A percentile compares a stretch with the other conserved stretches of the same genome.
These are phyloP conservation scores for Moxostoma hubbsi DNA, from an alignment of 2,797 vertebrate species.

Conservation along the genomic window DNA sequence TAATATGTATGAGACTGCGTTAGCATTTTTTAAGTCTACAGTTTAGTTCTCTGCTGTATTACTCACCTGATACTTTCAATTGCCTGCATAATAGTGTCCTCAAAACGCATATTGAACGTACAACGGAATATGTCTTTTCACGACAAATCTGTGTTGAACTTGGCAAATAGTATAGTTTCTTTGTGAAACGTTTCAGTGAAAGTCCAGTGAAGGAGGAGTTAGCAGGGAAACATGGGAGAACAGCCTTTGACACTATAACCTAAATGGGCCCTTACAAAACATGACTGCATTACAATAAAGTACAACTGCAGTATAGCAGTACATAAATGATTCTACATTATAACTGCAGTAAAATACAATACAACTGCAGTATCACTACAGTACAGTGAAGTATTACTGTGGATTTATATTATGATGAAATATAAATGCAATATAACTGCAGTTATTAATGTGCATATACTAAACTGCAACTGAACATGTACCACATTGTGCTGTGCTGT, in stretches of 20 bases:
- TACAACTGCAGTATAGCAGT: not conserved
- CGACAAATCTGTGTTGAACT: not conserved
- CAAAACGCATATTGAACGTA: conserved; percentile 1
- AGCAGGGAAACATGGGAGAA: too few relatives aligned
- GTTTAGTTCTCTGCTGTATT: not conserved
- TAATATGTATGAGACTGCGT: not conserved
- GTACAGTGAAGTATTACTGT: not conserved
- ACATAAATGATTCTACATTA: too few relatives aligned
- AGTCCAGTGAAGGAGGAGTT: too few relatives aligned
- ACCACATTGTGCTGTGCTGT: not conserved
- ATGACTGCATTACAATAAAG: not conserved
- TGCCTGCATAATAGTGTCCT: conserved; percentile 6
- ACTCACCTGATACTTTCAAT: conserved; percentile 16
- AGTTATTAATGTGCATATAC: not conserved
- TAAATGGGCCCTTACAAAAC: too few relatives aligned
- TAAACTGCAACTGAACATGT: not conserved
- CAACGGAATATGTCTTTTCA: not conserved
- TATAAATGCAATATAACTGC: not conserved
- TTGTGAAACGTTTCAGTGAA: conserved; percentile 4
- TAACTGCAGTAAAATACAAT: not conserved
- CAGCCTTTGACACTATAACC: too few relatives aligned
- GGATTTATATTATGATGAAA: not conserved
- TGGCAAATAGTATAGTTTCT: not conserved
- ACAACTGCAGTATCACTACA: not conserved
- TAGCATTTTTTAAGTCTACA: not conserved